Evolutionary conservation across 2,797 vertebrate genomes (phyloP).

Genomic region (Ciconia nigra): DNA sequence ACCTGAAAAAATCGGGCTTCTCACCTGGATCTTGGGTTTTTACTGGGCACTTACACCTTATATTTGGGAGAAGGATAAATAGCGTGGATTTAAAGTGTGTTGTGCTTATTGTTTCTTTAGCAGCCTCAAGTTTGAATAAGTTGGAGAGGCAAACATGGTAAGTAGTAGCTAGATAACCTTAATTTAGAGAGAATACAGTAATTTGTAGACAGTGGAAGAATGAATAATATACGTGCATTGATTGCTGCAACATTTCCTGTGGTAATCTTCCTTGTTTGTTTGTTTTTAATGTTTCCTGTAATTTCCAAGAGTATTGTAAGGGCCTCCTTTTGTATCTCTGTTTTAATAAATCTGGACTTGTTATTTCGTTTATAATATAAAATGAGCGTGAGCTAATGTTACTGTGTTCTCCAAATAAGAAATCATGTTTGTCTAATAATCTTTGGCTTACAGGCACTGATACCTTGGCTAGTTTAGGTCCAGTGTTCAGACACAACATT

Average conservation of each 20-base stretch:
- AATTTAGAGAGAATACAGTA: not conserved
- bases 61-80: too few species aligned
- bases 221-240: not conserved
- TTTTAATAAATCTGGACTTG: not conserved
- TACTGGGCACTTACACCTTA: accelerated
- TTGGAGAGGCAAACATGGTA: not conserved
- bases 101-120: not conserved
- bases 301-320: not conserved
- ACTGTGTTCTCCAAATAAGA: not conserved
- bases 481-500: not conserved
- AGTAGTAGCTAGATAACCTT: not conserved
- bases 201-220: not conserved
- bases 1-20: not conserved
- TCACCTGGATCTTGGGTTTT: not conserved
- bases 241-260: not conserved
- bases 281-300: not conserved
- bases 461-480: not conserved
- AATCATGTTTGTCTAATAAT: not conserved
- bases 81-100: not conserved
- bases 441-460: not conserved
- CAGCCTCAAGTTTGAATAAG: too few species aligned
- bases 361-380: not conserved
- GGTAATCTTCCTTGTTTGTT: not conserved
- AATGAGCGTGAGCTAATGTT: not conserved
- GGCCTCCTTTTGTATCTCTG: not conserved